A percentile compares a stretch with the other conserved stretches of the same genome.
phyloP scores from a whole-genome alignment of 2,113 vertebrate species.

The Lamprotornis superbus region DNA sequence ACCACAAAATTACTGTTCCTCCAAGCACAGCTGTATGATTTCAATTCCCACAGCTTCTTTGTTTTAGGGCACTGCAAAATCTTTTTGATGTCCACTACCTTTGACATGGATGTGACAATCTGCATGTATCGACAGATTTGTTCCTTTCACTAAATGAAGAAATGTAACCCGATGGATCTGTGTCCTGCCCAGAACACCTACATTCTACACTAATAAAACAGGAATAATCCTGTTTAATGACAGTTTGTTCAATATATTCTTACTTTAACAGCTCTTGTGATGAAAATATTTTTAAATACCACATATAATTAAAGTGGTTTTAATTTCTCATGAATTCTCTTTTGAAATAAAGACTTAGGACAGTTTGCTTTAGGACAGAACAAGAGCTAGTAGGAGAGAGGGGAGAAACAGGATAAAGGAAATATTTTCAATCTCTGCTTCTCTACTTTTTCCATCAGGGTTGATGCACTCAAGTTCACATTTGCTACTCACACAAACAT shows the following conservation, averaged over 20 bases:
- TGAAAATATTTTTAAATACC: neutral
- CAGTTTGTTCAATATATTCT: neutral
- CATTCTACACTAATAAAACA: neutral
- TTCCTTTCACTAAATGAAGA: neutral
- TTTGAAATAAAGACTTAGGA: neutral
- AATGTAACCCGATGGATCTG: neutral
- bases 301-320: neutral
- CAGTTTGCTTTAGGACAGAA: neutral
- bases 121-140: neutral
- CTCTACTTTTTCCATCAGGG: neutral
- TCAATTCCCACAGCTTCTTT: neutral
- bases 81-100: neutral
- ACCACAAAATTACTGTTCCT: neutral
- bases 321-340: neutral
- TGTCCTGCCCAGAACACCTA: neutral
- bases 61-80: neutral
- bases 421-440: neutral
- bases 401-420: neutral
- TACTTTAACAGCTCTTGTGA: neutral
- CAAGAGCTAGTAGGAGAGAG: fast-evolving
- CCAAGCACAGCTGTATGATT: neutral
- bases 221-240: neutral
- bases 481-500: neutral
- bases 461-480: neutral
- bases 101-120: neutral